Conservation (phyloP, 2,888 invertebrate species). For the Chloroclysta siterata region DNA sequence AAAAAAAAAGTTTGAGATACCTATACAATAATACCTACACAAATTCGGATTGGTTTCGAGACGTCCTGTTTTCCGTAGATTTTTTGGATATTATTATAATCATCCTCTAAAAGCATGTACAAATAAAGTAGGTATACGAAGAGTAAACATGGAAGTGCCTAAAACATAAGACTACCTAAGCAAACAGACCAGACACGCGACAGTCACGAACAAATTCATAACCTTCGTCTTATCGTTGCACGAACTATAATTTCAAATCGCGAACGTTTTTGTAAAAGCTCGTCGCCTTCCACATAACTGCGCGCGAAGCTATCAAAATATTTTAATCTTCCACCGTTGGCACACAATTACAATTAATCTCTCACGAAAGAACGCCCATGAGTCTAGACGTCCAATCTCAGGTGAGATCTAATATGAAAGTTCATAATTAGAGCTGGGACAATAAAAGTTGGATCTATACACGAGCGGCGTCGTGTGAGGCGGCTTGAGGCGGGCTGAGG, state of each 20-base stretch:
- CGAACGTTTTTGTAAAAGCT: constrained; percentile 50
- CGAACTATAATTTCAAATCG: constrained; percentile 55
- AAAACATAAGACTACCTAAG: neutral
- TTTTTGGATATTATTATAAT: too few relatives aligned
- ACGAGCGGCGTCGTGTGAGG: constrained; percentile 59
- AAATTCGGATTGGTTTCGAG: too few relatives aligned
- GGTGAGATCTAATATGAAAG: constrained; percentile 73
- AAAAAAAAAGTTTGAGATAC: too few relatives aligned
- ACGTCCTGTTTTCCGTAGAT: too few relatives aligned
- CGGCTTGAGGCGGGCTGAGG: constrained; percentile 34
- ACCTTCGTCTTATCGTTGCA: constrained; percentile 57
- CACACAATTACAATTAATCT: constrained; percentile 79
- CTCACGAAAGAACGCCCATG: constrained; percentile 67
- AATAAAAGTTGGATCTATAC: constrained; percentile 74
- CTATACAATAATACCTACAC: too few relatives aligned
- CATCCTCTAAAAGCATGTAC: too few relatives aligned
- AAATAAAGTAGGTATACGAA: too few relatives aligned
- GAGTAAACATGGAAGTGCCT: too few relatives aligned
- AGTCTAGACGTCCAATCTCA: constrained; percentile 77
- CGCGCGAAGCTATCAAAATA: constrained; percentile 62
- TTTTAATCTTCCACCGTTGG: constrained; percentile 63
- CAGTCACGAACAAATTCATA: constrained; percentile 42
- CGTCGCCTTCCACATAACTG: constrained; percentile 41
- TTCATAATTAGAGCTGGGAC: constrained; percentile 75
- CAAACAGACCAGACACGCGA: constrained; percentile 37